Evolutionary conservation across 2,113 vertebrate species (phyloP), one percentile per base, ranked within the genome.

Genomic region (Brachyhypopomus gauderio): DNA sequence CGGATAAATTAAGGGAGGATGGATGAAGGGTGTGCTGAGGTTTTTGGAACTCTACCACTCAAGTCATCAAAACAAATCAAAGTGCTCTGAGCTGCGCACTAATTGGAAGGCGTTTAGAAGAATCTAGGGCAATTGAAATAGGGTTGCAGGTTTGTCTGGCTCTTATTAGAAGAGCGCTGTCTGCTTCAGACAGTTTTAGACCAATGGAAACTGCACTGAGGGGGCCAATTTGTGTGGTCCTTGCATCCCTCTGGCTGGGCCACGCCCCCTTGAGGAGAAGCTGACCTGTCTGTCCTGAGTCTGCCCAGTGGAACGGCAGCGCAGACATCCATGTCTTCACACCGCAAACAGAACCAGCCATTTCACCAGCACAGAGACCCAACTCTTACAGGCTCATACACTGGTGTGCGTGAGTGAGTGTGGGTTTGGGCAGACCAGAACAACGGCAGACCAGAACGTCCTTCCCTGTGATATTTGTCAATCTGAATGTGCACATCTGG

Each of bases 281-380:
- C 52, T 60, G 60, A 75, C 48, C 75, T 75, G 58, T 69, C 75
- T 75, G 59, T 81, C 52, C 58, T 19, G 62, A 75, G 58, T 22
- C 30, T 56, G 73, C 17, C 48, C 72, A 58, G 30, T 45, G 34
- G 19, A 69, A 75, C 36, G 58, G 45, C 72, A 75, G 80, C 36
- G 48, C 67, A 45, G n/a, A 60, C 22, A 30, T 34, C 55, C 23
- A 41, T 75, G 9, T 59, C 67, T 30, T 45, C 19, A 48, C 48
- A 5, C 63, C 45, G 25, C 75, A 66, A 82, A 82, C 72, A 70
- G 70, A 59, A 17, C 63, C 77, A 72, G 41, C 63, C 52, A 69
- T 76, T 30, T 75, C 23, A 75, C 25, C 41, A 70, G 11, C 11
- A 22, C 48, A 3, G 16, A 56, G 34, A 74, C 79, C 56, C 77